Base-by-base conservation (phyloP, 2,888 invertebrate genomes). In the Agrenia bidenticulata region DNA sequence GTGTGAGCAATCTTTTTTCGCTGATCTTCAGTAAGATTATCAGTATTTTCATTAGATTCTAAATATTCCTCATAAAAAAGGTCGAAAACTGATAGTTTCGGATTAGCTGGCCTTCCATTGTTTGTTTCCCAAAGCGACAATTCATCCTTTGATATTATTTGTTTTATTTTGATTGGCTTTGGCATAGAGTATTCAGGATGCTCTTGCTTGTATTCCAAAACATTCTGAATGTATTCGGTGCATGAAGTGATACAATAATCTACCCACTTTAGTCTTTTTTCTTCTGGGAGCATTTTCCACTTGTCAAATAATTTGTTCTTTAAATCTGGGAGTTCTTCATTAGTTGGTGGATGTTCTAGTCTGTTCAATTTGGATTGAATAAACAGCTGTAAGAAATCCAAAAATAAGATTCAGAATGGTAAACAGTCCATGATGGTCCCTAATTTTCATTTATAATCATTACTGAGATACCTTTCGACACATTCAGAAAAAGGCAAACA, bases 211-310 rank as follows among this genome's bases (percentile, higher is more conserved):
- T 70, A 76, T 17, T 70, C 65, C 58, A 56, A 54, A 1, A 72
- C 24, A 0, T 69, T 68, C 7, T 50, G 15, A 2, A 61, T 5
- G 54, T 67, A 76, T 0, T 54, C 26, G 45, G 62, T 57, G 32
- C 67, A 54, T 11, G 55, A 19, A 11, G 59, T 56, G 1, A 76
- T 61, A 23, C 65, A 64, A 13, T 56, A 61, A 2, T 67, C 59
- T 15, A 76, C 73, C 71, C 71, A 73, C 54, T 72, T 73, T 1
- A 63, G 61, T 49, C 68, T 72, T 54, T 73, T 73, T 7, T 26
- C 13, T n/a, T 67, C 50, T 7, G 61, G 54, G 15, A 74, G 37
- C 11, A 49, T 53, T 32, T 67, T 51, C 63, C 67, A 76, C 54
- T 70, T 70, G 1, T 42, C 45, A 2, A 51, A 13, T 37, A 65